These are phyloP conservation scores for Magallana ariakensis DNA, from an alignment of 1,140 invertebrate genomes.

Conservation along the genomic window DNA sequence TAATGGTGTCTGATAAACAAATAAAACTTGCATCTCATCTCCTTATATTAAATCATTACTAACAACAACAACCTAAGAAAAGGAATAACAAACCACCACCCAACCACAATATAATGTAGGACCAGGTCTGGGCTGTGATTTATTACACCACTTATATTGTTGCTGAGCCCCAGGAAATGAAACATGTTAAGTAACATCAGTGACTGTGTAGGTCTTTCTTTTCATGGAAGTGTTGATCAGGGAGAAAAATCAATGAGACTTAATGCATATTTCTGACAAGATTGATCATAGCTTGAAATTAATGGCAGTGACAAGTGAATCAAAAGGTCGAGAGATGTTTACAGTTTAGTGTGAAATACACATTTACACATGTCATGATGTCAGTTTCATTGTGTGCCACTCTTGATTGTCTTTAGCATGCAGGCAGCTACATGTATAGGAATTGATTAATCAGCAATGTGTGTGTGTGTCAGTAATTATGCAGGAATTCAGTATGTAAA, in stretches of 20 bases:
- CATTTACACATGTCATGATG: not conserved
- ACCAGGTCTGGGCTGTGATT: too few species aligned
- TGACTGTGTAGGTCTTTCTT: not conserved
- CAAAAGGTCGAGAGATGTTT: not conserved
- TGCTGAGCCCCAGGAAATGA: not conserved
- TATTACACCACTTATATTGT: too few species aligned
- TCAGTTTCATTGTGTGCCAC: too few species aligned
- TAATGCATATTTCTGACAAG: conserved; percentile 28
- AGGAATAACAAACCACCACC: too few species aligned
- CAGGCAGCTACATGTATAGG: not conserved
- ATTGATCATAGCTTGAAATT: conserved; percentile 7
- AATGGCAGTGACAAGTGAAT: conserved; percentile 3
- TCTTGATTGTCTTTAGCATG: not conserved
- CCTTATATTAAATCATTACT: too few species aligned
- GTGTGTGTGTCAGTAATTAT: not conserved
- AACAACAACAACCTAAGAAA: too few species aligned
- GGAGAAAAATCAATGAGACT: not conserved
- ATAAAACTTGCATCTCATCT: too few species aligned
- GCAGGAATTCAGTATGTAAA: not conserved
- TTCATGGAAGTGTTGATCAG: conserved; percentile 4
- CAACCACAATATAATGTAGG: too few species aligned
- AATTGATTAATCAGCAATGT: conserved; percentile 3
- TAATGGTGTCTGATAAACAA: too few species aligned
- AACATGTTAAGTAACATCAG: not conserved
- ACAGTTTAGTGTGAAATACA: not conserved